phyloP scores from a whole-genome alignment of 2,797 vertebrate species.

The Channa striata region DNA sequence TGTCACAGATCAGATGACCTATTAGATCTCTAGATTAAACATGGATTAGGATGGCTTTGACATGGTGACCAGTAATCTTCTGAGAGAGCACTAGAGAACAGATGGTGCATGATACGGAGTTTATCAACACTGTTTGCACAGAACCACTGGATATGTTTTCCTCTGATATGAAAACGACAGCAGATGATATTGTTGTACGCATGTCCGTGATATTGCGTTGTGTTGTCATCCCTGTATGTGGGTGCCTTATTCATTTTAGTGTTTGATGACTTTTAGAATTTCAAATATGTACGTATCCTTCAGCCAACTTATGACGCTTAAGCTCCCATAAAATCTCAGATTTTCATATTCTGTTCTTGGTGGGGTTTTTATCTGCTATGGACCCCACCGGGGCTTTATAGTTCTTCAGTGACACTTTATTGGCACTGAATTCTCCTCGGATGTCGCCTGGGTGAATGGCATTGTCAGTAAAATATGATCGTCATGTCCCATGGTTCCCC shows the following conservation, averaged over 20 bases:
- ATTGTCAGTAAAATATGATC: slow-evolving; percentile 19
- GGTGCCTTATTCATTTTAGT: no score
- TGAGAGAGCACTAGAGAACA: slow-evolving; percentile 58
- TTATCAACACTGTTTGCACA: slow-evolving; percentile 31
- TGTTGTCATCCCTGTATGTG: not conserved
- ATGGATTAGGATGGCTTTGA: slow-evolving; percentile 72
- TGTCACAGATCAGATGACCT: slow-evolving; percentile 54
- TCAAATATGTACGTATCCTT: not conserved
- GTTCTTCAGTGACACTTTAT: not conserved
- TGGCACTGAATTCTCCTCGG: not conserved
- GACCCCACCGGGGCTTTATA: not conserved
- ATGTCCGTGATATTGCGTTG: not conserved
- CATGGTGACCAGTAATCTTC: slow-evolving; percentile 77
- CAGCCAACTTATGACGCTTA: not conserved
- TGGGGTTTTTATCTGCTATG: not conserved
- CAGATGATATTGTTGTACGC: slow-evolving; percentile 2
- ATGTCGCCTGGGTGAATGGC: not conserved
- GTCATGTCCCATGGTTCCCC: slow-evolving; percentile 44
- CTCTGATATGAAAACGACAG: slow-evolving; percentile 22
- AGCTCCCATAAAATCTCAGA: not conserved
- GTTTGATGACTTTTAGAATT: not conserved
- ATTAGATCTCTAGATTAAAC: slow-evolving; percentile 75
- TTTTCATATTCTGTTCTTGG: not conserved
- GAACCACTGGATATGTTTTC: slow-evolving; percentile 36
- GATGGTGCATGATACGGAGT: slow-evolving; percentile 68